Percentiles rank a stretch among this genome's conserved stretches.
Evolutionary conservation across 2,797 vertebrate species (phyloP).

Genomic region (Chaenodraco wilsoni): DNA sequence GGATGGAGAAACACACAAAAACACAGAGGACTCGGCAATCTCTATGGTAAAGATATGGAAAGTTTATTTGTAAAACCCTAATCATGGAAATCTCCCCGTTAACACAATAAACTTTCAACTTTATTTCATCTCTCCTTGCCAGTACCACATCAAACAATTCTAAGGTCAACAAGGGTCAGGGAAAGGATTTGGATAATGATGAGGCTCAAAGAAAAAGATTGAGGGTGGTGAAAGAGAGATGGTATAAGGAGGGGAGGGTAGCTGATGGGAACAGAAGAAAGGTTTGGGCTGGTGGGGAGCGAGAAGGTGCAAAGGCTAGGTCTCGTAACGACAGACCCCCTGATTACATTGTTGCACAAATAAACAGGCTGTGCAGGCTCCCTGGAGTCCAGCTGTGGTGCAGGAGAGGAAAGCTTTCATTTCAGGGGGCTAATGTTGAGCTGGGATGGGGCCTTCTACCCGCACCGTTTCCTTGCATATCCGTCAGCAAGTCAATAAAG

Average conservation of each 20-base stretch:
- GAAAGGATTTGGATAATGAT: conserved; percentile 78
- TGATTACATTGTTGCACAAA: conserved; percentile 82
- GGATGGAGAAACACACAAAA: conserved; percentile 9
- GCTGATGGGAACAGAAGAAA: conserved; percentile 62
- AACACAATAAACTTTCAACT: conserved; percentile 74
- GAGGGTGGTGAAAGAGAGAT: conserved; percentile 64
- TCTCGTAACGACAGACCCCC: conserved; percentile 67
- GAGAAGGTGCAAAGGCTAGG: conserved; percentile 77
- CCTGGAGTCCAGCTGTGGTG: conserved; percentile 73
- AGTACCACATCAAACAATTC: conserved; percentile 78
- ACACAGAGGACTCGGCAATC: conserved; percentile 37
- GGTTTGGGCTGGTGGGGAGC: conserved; percentile 51
- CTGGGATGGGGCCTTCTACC: conserved; percentile 62
- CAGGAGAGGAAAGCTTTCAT: conserved; percentile 79
- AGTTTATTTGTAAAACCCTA: conserved; percentile 70
- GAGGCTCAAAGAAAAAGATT: conserved; percentile 70
- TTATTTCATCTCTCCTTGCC: conserved; percentile 67
- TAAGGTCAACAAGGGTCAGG: conserved; percentile 75
- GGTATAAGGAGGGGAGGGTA: conserved; percentile 58
- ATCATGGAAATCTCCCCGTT: conserved; percentile 77
- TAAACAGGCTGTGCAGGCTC: conserved; percentile 79
- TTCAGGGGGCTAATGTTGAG: conserved; percentile 71
- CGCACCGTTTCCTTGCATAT: conserved; percentile 57
- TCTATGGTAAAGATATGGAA: conserved; percentile 65
- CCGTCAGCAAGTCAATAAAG: conserved; percentile 64